Conservation (phyloP, 1,140 invertebrate genomes). For the Hylaeus volcanicus region DNA sequence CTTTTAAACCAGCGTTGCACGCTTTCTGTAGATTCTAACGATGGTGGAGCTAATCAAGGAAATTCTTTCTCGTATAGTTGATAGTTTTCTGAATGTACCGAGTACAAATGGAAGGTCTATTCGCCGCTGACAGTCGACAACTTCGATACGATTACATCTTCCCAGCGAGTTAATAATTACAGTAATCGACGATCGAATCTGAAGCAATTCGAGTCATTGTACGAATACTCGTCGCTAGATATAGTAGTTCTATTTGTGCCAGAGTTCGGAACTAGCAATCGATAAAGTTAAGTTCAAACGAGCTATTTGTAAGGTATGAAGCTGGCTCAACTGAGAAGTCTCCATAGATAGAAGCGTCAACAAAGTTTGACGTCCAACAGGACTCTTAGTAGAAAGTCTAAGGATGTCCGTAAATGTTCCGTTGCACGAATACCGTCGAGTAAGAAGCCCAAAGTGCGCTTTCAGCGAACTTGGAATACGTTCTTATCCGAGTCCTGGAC, state of each 20-base stretch:
- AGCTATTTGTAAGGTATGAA: background rate
- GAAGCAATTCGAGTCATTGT: background rate
- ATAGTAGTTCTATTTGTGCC: background rate
- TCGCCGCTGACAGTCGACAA: background rate
- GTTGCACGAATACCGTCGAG: constrained; percentile 24
- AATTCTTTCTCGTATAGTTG: too few relatives aligned
- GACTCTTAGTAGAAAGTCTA: constrained; percentile 4
- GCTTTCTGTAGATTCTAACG: too few relatives aligned
- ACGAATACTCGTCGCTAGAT: background rate
- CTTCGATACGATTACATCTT: background rate
- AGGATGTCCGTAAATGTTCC: constrained; percentile 22
- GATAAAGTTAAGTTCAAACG: background rate
- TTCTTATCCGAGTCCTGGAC: constrained; percentile 22
- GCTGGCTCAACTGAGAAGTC: background rate
- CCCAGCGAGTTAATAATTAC: too few relatives aligned
- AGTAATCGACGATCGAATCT: too few relatives aligned
- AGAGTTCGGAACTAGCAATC: background rate
- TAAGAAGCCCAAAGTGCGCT: constrained; percentile 29
- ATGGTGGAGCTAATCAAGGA: too few relatives aligned
- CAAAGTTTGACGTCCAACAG: constrained; percentile 17
- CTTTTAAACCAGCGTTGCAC: too few relatives aligned
- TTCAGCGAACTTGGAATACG: constrained; percentile 27
- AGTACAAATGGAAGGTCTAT: too few relatives aligned
- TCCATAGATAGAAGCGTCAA: background rate
- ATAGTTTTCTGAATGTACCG: too few relatives aligned